Percentiles rank a stretch among this genome's conserved stretches.
Evolutionary conservation across 2,888 invertebrate genomes (phyloP).

Genomic region (Quadroppia sp.): DNA sequence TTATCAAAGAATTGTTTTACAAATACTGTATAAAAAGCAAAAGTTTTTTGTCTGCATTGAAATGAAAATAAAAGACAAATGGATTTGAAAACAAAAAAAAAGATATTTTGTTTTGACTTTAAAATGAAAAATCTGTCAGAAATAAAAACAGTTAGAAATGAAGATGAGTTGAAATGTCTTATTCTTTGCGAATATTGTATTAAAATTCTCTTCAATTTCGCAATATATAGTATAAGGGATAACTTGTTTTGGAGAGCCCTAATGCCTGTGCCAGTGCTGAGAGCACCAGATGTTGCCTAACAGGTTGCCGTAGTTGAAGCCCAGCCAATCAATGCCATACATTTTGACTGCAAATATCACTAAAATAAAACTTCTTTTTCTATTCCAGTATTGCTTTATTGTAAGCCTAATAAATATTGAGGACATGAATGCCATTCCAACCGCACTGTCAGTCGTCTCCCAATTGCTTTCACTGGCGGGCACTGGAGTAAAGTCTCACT

Average conservation of each 20-base stretch:
- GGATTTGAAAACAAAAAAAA: background rate
- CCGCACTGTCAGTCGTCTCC: slow-evolving; percentile 13
- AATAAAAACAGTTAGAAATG: background rate
- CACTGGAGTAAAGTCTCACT: background rate
- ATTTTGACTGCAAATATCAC: background rate
- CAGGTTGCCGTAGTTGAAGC: slow-evolving; percentile 13
- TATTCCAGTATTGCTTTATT: slow-evolving; percentile 7
- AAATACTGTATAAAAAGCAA: background rate
- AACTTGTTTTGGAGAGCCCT: background rate
- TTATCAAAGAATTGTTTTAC: too few relatives aligned
- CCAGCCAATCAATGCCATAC: slow-evolving; percentile 16
- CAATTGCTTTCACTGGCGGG: slow-evolving; percentile 14
- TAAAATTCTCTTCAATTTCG: background rate
- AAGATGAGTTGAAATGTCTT: background rate
- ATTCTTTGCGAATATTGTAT: background rate
- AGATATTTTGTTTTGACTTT: background rate
- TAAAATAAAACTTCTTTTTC: background rate
- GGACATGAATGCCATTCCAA: slow-evolving; percentile 1
- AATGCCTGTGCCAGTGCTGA: background rate
- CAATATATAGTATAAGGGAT: background rate
- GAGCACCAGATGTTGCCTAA: slow-evolving; percentile 27
- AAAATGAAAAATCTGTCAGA: background rate
- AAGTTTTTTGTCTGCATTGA: background rate
- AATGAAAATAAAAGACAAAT: slow-evolving; percentile 2
- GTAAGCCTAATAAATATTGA: slow-evolving; percentile 22